Evolutionary conservation across 2,888 invertebrate species (phyloP).

Genomic region (Eucriotettix oculatus): DNA sequence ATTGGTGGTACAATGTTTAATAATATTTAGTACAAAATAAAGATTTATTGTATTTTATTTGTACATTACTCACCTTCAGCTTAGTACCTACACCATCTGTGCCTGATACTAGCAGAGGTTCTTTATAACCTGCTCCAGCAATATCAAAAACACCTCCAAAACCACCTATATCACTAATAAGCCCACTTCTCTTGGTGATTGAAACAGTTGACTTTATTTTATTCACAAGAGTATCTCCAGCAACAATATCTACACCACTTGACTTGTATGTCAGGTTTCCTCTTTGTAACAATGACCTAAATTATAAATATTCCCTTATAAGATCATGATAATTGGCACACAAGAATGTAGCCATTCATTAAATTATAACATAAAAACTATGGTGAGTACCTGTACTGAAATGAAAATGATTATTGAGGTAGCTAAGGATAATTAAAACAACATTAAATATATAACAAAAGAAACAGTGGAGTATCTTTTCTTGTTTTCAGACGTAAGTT

Average conservation of each 20-base stretch:
- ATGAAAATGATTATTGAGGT: neutral
- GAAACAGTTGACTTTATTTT: constrained; percentile 66
- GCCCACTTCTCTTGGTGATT: constrained; percentile 60
- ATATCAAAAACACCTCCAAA: constrained; percentile 89
- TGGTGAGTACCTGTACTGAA: no score
- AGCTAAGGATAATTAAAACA: neutral
- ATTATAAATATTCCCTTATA: constrained; percentile 8
- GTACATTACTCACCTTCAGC: constrained; percentile 47
- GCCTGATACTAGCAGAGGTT: constrained; percentile 81
- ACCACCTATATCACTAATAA: constrained; percentile 70
- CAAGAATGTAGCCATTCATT: no score
- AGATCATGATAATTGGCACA: neutral
- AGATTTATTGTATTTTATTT: no score
- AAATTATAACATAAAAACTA: no score
- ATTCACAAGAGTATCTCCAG: constrained; percentile 73
- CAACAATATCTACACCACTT: constrained; percentile 85
- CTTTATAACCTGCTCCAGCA: constrained; percentile 52
- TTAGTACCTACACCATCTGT: constrained; percentile 97
- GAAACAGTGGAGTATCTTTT: no score
- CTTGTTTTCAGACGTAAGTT: no score
- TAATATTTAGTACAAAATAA: no score
- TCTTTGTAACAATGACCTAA: constrained; percentile 33
- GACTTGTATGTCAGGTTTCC: constrained; percentile 70
- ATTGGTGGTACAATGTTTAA: no score
- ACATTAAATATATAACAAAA: no score